phyloP scores from a whole-genome alignment of 2,113 vertebrate species.

The Ariopsis seemanni region DNA sequence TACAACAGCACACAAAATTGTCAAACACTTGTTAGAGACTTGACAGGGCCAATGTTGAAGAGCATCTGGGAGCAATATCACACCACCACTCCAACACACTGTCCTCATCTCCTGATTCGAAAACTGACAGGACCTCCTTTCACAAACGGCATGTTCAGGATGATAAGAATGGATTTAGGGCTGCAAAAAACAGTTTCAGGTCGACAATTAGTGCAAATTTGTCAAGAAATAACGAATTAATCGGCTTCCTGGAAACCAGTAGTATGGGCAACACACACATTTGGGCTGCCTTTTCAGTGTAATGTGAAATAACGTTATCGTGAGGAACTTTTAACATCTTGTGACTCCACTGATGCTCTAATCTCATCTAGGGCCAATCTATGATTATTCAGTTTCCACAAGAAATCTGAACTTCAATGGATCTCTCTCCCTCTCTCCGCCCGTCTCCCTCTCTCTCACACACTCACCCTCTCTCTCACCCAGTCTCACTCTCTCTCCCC shows the following conservation, averaged over 20 bases:
- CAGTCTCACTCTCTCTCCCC: too few species aligned
- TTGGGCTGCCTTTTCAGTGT: not conserved
- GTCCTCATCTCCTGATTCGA: not conserved
- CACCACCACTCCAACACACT: not conserved
- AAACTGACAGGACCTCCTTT: not conserved
- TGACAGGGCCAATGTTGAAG: not conserved
- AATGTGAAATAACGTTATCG: not conserved
- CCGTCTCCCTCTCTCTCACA: too few species aligned
- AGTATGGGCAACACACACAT: not conserved
- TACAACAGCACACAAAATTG: not conserved
- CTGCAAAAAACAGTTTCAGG: not conserved
- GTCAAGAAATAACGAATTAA: not conserved
- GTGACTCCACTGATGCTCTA: not conserved
- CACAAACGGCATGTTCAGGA: not conserved
- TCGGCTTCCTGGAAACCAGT: not conserved
- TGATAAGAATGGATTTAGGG: not conserved
- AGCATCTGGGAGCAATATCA: not conserved
- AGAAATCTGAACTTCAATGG: not conserved
- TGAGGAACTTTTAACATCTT: not conserved
- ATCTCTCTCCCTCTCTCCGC: not conserved
- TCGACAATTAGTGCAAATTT: not conserved
- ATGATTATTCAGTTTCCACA: not conserved
- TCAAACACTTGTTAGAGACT: conserved; percentile 4
- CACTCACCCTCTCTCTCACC: too few species aligned
- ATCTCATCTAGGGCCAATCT: not conserved